Evolutionary conservation across 2,888 invertebrate genomes (phyloP), one percentile per base, ranked within the genome.

Genomic region (Ormyrus thymus): DNA sequence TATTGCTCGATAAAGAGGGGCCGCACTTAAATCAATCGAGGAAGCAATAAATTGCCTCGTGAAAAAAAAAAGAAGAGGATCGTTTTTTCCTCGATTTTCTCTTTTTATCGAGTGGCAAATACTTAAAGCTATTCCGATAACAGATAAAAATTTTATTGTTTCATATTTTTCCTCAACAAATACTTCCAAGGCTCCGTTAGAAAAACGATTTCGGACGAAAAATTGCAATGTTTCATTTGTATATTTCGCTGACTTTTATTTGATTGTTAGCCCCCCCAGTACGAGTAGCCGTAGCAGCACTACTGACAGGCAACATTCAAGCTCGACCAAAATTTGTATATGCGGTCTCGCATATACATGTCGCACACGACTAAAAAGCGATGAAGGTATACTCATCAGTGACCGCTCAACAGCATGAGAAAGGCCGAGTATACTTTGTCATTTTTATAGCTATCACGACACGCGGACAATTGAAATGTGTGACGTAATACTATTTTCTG

Each of bases 321-420:
- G 66, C 29, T 29, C 61, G 79, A 75, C 59, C 56, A 68, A 78
- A 65, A 29, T 66, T 72, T 9, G 29, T 29, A 29, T 29, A 78
- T 65, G 51, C 68, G 45, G 48, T 53, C 45, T 46, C 29, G 29
- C 29, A 29, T 29, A 29, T 29, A 29, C 4, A 29, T 29, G 29
- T 29, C 50, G 56, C 45, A 7, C 58, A 43, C 55, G 11, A 70
- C 29, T 64, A 68, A 68, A 68, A 56, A 46, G 29, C 55, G 55
- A 76, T 79, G 29, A 59, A 77, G 74, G 89, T 90, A 90, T 90
- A 90, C 89, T 90, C 89, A 89, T 84, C 87, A 89, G 86, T 87
- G 85, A 89, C 89, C 89, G 84, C 89, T 89, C 89, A 90, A 89
- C 89, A 90, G 89, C 90, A 90, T 89, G 89, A 90, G 89, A 89